phyloP scores from a whole-genome alignment of 2,888 invertebrate genomes.

The Drosophila seclusa region DNA sequence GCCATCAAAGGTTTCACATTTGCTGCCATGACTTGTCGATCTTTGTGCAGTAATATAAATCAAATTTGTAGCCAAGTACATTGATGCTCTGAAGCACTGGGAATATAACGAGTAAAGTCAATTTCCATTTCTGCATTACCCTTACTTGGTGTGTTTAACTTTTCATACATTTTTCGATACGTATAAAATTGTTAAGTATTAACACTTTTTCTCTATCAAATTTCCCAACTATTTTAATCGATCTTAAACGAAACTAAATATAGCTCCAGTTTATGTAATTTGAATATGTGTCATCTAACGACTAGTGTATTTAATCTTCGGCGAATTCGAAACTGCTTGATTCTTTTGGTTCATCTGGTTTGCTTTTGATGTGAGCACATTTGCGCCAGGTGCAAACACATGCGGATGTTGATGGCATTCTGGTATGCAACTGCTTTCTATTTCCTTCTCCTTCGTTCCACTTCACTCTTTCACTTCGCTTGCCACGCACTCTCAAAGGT shows the following conservation, averaged over 20 bases:
- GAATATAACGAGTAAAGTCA: background rate
- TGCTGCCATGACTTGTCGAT: conserved; percentile 21
- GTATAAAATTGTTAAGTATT: too few relatives aligned
- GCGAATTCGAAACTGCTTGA: background rate
- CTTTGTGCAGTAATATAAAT: conserved; percentile 23
- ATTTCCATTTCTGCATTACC: background rate
- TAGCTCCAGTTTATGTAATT: background rate
- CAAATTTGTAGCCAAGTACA: conserved; percentile 12
- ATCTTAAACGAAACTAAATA: background rate
- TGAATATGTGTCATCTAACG: background rate
- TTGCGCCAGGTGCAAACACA: conserved; percentile 14
- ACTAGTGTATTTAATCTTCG: background rate
- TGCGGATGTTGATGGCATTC: conserved; percentile 12
- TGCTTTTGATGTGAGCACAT: conserved; percentile 12
- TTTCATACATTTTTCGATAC: background rate
- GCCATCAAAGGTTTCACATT: conserved; percentile 13
- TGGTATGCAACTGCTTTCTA: background rate
- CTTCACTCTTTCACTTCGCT: background rate
- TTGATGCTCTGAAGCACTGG: background rate
- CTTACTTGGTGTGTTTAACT: background rate
- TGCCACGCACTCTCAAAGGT: conserved; percentile 3
- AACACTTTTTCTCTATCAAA: background rate
- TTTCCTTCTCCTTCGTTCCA: background rate
- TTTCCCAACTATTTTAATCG: background rate
- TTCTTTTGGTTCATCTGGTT: conserved; percentile 11